Evolutionary conservation across 2,113 vertebrate species (phyloP), one percentile per base, ranked within the genome.

Genomic region (Caloenas nicobarica): DNA sequence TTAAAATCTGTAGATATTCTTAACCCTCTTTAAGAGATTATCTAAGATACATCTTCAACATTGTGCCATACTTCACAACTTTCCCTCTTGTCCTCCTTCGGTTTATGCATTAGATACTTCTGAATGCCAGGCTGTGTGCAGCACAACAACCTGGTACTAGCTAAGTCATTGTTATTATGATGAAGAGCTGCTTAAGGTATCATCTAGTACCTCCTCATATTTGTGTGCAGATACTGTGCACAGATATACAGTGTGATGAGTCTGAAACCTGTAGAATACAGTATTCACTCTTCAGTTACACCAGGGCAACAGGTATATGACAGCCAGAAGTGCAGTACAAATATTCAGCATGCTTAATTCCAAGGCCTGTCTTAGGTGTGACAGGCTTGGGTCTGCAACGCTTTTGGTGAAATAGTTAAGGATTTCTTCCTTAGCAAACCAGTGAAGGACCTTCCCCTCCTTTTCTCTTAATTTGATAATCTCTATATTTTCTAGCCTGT

Each of bases 401-500:
- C 5, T 50, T 48, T 33, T 17, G 22, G 22, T 8, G 33, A 69
- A 86, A 65, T 64, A 77, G 11, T 36, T 60, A 54, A 54, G 11
- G 9, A 71, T 36, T 54, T 77, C 8, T 25, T 86, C 16, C 18
- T 50, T 56, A 66, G 65, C 2, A 19, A 77, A 61, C 1, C 10
- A n/a, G 5, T 31, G 38, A 42, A 8, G 3, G 11, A 33, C 1
- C 4, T 40, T 11, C 5, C 3, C 3, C 1, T 4, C 7, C 10
- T 60, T 66, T 72, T 5, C 3, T 38, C 8, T 58, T 71, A 34
- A 33, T 77, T 51, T 77, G 19, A 40, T 46, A 57, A 46, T 23
- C 2, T 1, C 3, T 2, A 2, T 18, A 22, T 44, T 58, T 77
- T 64, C 42, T 51, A 38, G 4, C 6, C 36, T 29, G 19, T 51